Evolutionary conservation across 2,888 invertebrate species (phyloP), one percentile per base, ranked within the genome.

Genomic region (Drosophila nr. perissopoda): DNA sequence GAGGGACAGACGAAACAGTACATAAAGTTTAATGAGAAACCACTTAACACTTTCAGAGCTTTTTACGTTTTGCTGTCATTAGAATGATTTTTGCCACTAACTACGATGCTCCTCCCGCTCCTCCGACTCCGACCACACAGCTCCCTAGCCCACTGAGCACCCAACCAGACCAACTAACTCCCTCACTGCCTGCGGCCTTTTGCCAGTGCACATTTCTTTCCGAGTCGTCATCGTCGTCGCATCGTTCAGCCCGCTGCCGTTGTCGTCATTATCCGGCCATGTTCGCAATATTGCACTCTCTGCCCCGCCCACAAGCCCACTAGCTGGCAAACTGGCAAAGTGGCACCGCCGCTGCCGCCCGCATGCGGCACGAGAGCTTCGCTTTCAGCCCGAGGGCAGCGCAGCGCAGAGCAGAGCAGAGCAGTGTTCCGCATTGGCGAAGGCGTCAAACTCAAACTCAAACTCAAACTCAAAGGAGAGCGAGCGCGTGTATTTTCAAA

Each of bases 401-500:
- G 48, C 61, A 52, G 59, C 34, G 65, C 13, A 57, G 57, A 31
- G 56, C 46, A 46, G 56, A 38, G 51, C 51, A 31, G 42, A 42
- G 51, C 70, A 58, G 60, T 67, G 70, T 74, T 74, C 76, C 76
- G 75, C 82, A 71, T 86, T 74, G 83, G 75, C 78, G 81, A 73
- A 84, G 86, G 89, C 88, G 80, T 82, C 82, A 74, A 78, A 64
- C 78, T 76, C 76, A 21, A 34, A 53, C 36, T 42, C 40, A 42
- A 42, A 40, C 42, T 46, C 21, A 25, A 46, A 46, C 46, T 46
- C 46, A 54, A 74, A 82, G 77, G 73, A 78, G 80, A 74, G 89
- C 85, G 80, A 87, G 85, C 92, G 91, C 91, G 91, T 92, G 93
- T 92, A 92, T 93, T 93, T 92, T 92, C 92, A 88, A 93, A 93